Evolutionary conservation across 2,888 invertebrate species (phyloP).

Genomic region (Epistrophe eligans): DNA sequence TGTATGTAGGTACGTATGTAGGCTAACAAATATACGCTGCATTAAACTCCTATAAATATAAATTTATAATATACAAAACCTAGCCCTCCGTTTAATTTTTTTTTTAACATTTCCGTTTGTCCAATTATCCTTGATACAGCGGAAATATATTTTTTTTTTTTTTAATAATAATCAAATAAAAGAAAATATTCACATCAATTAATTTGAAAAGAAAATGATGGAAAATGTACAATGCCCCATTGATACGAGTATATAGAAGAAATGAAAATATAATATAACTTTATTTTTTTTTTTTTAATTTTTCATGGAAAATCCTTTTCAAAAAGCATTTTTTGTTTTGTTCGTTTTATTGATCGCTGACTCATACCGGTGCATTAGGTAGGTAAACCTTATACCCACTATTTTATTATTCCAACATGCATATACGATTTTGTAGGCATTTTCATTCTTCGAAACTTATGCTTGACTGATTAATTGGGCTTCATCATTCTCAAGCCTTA

Average conservation of each 20-base stretch:
- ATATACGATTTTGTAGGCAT: conserved; percentile 34
- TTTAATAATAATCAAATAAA: conserved; percentile 38
- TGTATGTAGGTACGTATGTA: background rate
- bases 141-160: conserved; percentile 20
- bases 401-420: background rate
- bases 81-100: background rate
- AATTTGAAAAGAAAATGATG: conserved; percentile 36
- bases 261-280: background rate
- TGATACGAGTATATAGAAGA: background rate
- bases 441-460: conserved; percentile 52
- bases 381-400: background rate
- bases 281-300: background rate
- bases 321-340: conserved; percentile 34
- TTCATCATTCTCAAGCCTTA: conserved; percentile 44
- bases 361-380: conserved; percentile 8
- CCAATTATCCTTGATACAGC: conserved; percentile 63
- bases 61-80: background rate
- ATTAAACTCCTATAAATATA: conserved; percentile 33
- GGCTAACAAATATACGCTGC: conserved; percentile 1
- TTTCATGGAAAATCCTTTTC: conserved; percentile 4
- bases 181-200: conserved; percentile 57
- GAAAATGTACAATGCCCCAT: conserved; percentile 26
- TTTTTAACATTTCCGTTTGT: conserved; percentile 2
- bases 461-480: conserved; percentile 67
- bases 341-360: conserved; percentile 48